Evolutionary conservation across 2,113 vertebrate species (phyloP), one percentile per base, ranked within the genome.

Genomic region (Pyrgilauda ruficollis): DNA sequence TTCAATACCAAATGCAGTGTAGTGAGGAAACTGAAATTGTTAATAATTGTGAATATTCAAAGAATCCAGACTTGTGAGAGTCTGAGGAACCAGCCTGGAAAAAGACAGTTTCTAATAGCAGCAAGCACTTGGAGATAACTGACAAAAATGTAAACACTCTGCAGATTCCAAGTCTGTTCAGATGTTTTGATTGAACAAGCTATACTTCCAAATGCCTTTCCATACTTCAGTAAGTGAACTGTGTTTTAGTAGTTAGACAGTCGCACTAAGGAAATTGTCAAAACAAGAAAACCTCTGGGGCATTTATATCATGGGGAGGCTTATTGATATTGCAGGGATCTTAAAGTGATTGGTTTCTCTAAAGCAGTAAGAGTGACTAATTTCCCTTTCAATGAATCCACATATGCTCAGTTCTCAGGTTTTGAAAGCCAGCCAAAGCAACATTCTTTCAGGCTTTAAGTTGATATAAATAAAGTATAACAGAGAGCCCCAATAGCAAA

Each of bases 401-500:
- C 95, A 97, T 92, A 95, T 93, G 87, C 61, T 96, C 93, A 91
- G 86, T 80, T 97, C 97, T 97, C 95, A 95, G 90, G 83, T 97
- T 96, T 95, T 96, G 96, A 97, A 97, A 97, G 90, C 43, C 80
- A 95, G 94, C 96, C 97, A 96, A 96, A 95, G 81, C 2, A 1
- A 66, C 94, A 97, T 96, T 97, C 96, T 96, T 97, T 78, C 78
- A 89, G 84, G 94, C 66, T 93, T 97, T 89, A 95, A 94, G 93
- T 85, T 96, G 93, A 89, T 97, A 97, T 96, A 97, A 96, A 97
- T 93, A 90, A 97, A 97, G 94, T 72, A 81, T 89, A 97, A 97
- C 86, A 91, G 83, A 87, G 95, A 95, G 69, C 78, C 58, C 66
- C 31, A 13, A 94, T 73, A 97, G 95, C 83, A 96, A 97, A 96